These are phyloP conservation scores for Dendroctonus valens DNA, from an alignment of 1,140 invertebrate species.

Conservation along the genomic window DNA sequence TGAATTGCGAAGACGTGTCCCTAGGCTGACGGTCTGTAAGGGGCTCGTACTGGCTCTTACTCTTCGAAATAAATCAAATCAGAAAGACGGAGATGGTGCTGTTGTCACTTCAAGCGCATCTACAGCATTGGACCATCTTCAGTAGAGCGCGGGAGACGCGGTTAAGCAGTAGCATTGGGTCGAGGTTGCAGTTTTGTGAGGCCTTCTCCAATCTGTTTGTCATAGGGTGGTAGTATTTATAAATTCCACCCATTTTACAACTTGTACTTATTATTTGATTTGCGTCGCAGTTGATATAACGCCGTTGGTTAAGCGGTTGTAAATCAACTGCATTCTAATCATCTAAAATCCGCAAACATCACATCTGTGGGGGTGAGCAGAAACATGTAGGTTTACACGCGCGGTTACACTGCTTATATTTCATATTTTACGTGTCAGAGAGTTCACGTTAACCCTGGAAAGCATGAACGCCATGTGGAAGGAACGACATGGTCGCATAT, in stretches of 20 bases:
- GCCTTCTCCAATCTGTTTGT: conserved; percentile 6
- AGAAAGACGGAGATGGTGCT: conserved; percentile 26
- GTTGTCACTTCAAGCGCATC: conserved; percentile 15
- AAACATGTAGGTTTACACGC: conserved; percentile 6
- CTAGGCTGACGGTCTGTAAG: conserved; percentile 25
- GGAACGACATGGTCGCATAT: background rate
- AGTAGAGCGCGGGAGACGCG: conserved; percentile 29
- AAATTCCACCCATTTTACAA: conserved; percentile 14
- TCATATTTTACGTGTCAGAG: conserved; percentile 22
- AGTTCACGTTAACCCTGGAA: conserved; percentile 10
- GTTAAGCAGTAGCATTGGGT: conserved; percentile 12
- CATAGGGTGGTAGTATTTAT: conserved; percentile 6
- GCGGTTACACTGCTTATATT: conserved; percentile 20
- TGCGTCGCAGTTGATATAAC: background rate
- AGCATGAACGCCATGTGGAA: background rate
- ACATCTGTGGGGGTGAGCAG: conserved; percentile 4
- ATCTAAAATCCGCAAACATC: background rate
- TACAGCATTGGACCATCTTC: conserved; percentile 19
- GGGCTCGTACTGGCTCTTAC: conserved; percentile 27
- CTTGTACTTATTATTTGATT: background rate
- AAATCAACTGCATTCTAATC: background rate
- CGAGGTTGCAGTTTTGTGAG: conserved; percentile 13
- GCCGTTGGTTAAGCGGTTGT: too few species aligned
- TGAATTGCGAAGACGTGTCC: conserved; percentile 20
- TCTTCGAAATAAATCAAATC: conserved; percentile 20